Evolutionary conservation across 1,140 invertebrate species (phyloP).

Genomic region (Venturia canescens): DNA sequence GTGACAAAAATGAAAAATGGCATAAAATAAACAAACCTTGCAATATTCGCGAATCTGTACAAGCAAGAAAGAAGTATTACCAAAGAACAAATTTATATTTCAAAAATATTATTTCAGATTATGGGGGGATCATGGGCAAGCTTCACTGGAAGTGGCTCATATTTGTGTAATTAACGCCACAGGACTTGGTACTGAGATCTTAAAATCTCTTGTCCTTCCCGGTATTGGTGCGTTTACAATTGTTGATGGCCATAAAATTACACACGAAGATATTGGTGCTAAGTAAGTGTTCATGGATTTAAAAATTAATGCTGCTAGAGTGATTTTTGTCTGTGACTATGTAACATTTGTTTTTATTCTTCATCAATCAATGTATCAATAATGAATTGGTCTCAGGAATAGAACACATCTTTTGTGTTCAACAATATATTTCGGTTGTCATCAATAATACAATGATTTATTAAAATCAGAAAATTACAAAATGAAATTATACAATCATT

Average conservation of each 20-base stretch:
- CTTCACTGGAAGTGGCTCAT: constrained; percentile 89
- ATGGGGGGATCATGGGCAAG: constrained; percentile 99
- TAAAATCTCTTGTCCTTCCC: constrained; percentile 96
- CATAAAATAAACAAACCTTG: no score
- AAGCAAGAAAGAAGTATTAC: no score
- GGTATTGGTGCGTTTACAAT: constrained; percentile 98
- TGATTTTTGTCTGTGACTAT: constrained; percentile 1
- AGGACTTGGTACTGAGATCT: constrained; percentile 94
- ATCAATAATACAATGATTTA: not conserved
- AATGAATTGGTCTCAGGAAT: not conserved
- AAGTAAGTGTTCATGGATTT: constrained; percentile 81
- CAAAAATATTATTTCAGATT: constrained; percentile 79
- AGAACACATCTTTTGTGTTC: no score
- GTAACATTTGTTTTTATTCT: constrained; percentile 28
- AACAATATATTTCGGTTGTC: constrained; percentile 30
- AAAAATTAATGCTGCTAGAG: no score
- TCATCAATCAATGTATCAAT: not conserved
- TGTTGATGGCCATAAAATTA: constrained; percentile 91
- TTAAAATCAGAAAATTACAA: no score
- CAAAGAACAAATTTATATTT: constrained; percentile 31
- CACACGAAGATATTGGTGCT: constrained; percentile 93
- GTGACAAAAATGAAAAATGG: no score
- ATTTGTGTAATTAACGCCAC: constrained; percentile 97
- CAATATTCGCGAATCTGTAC: no score
- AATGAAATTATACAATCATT: no score